Conservation (phyloP, 2,113 vertebrate species). For the Alethe diademata region DNA sequence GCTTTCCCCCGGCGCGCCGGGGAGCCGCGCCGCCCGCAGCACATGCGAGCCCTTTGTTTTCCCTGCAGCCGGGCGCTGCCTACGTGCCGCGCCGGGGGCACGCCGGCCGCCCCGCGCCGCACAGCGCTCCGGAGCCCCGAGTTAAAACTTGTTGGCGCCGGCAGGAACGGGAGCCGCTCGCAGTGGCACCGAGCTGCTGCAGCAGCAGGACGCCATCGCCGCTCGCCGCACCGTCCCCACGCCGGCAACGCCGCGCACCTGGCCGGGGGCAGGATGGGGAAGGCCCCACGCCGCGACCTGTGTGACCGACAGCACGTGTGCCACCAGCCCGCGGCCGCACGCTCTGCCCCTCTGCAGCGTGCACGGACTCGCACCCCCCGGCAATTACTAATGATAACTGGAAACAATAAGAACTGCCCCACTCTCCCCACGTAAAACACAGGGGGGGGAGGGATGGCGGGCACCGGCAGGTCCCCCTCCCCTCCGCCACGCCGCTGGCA, state of each 20-base stretch:
- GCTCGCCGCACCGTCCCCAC: not conserved
- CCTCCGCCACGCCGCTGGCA: not conserved
- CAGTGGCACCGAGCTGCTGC: no score
- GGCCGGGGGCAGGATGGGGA: not conserved
- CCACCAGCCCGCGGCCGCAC: not conserved
- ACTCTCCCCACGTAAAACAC: not conserved
- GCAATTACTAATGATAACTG: fast-evolving
- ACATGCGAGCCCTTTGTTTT: conserved; percentile 78
- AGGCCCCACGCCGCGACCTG: not conserved
- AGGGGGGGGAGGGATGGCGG: no score
- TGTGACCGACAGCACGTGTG: not conserved
- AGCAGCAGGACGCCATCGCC: not conserved
- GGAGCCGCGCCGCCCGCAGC: conserved; percentile 19
- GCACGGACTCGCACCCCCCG: not conserved
- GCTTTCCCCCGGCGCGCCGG: not conserved
- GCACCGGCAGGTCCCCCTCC: not conserved
- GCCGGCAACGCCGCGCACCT: not conserved
- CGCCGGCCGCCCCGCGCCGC: not conserved
- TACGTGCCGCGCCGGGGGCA: conserved; percentile 55
- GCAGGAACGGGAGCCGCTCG: not conserved
- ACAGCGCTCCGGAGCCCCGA: not conserved
- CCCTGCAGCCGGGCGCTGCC: conserved; percentile 66
- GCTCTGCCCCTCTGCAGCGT: no score
- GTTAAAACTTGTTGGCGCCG: not conserved
- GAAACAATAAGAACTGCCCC: not conserved